Conservation (phyloP, 2,113 vertebrate genomes). For the Halichoerus grypus region DNA sequence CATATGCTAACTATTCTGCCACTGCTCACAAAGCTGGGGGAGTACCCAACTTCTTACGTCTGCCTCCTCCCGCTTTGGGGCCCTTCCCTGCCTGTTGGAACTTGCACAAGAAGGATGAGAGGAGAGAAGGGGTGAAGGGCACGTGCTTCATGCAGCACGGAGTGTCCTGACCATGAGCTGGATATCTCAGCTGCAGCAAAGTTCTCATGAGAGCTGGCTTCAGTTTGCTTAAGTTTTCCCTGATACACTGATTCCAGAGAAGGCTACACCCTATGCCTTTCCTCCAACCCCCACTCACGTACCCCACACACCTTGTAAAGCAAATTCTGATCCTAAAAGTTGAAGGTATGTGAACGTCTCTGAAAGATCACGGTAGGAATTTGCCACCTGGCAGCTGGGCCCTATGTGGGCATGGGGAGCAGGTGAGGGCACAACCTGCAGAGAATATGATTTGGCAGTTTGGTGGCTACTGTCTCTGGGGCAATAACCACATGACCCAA, state of each 20-base stretch:
- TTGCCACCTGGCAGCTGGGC: not conserved
- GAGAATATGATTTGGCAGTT: not conserved
- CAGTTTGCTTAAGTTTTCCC: not conserved
- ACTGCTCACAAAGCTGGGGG: not conserved
- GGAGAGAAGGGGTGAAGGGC: not conserved
- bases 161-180: not conserved
- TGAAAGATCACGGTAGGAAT: not conserved
- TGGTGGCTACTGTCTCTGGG: not conserved
- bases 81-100: not conserved
- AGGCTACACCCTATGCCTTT: not conserved
- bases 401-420: not conserved
- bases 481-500: rapidly evolving
- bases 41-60: not conserved
- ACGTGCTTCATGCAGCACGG: rapidly evolving
- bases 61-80: not conserved
- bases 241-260: not conserved
- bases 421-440: not conserved
- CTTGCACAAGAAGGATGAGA: rapidly evolving
- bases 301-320: not conserved
- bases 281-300: not conserved
- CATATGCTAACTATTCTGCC: rapidly evolving
- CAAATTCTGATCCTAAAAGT: not conserved
- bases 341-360: not conserved
- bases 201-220: not conserved
- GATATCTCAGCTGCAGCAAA: not conserved